phyloP scores from a whole-genome alignment of 2,888 invertebrate species.

The Halictus ligatus region DNA sequence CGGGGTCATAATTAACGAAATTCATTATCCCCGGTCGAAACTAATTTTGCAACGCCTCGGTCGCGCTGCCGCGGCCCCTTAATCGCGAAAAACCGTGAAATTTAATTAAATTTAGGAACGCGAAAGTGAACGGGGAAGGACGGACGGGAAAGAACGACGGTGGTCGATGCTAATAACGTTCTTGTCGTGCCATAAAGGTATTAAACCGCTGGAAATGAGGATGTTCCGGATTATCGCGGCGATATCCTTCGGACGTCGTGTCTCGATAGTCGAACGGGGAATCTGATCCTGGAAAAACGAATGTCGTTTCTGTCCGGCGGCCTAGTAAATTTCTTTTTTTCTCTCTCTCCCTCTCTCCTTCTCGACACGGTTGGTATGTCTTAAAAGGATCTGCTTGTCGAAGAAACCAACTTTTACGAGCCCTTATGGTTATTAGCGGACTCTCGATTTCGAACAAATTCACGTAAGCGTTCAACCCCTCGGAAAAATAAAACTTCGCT shows the following conservation, averaged over 20 bases:
- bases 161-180: conserved; percentile 81
- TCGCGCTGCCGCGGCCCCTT: conserved; percentile 78
- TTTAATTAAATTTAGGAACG: conserved; percentile 84
- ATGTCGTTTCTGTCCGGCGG: background rate
- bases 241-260: conserved; percentile 39
- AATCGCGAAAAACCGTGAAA: conserved; percentile 84
- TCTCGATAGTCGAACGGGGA: background rate
- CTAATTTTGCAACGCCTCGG: conserved; percentile 81
- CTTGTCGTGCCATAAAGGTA: conserved; percentile 79
- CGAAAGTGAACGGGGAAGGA: conserved; percentile 79
- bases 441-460: background rate
- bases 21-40: conserved; percentile 82
- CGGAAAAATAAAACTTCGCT: background rate
- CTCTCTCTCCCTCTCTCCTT: background rate
- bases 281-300: conserved; percentile 13
- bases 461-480: background rate
- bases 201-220: conserved; percentile 80
- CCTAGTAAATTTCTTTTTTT: background rate
- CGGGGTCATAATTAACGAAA: conserved; percentile 82
- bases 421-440: background rate
- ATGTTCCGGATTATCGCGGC: conserved; percentile 71
- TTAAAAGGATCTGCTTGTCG: background rate
- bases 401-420: background rate
- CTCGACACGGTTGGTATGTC: background rate
- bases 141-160: conserved; percentile 69